phyloP scores from a whole-genome alignment of 2,888 invertebrate genomes.

The Xestia xanthographa region DNA sequence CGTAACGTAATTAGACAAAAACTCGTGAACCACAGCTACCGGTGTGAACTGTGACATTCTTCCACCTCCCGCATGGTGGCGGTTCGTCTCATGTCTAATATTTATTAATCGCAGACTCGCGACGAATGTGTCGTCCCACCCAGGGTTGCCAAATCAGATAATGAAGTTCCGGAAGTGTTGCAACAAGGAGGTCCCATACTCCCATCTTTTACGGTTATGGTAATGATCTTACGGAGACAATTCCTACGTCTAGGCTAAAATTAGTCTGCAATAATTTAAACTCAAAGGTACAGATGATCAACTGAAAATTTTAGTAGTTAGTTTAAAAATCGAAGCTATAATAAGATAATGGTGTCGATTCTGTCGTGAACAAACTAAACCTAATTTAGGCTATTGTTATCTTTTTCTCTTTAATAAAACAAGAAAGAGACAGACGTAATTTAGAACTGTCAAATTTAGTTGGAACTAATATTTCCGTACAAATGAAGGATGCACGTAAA shows the following conservation, averaged over 20 bases:
- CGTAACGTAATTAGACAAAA: slow-evolving; percentile 27
- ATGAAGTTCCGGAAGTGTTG: slow-evolving; percentile 41
- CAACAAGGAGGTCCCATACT: neutral
- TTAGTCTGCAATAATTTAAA: neutral
- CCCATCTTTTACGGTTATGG: too few relatives aligned
- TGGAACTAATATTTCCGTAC: too few relatives aligned
- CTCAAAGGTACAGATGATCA: neutral
- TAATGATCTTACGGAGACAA: neutral
- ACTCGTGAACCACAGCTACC: slow-evolving; percentile 15
- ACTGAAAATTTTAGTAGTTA: neutral
- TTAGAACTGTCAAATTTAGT: too few relatives aligned
- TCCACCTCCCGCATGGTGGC: slow-evolving; percentile 31
- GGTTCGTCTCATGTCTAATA: slow-evolving; percentile 60
- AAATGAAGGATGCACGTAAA: too few relatives aligned
- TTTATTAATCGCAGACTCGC: slow-evolving; percentile 61
- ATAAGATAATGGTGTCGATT: too few relatives aligned
- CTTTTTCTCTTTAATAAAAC: too few relatives aligned
- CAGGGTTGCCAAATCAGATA: slow-evolving; percentile 22
- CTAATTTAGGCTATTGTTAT: too few relatives aligned
- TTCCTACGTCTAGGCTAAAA: neutral
- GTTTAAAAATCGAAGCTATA: neutral
- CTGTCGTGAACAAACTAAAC: too few relatives aligned
- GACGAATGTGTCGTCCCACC: slow-evolving; percentile 53
- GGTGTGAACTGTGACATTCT: slow-evolving; percentile 56
- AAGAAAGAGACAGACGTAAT: too few relatives aligned